These are phyloP conservation scores for Ceratosolen solmsi DNA, from an alignment of 1,140 invertebrate species.

Conservation along the genomic window DNA sequence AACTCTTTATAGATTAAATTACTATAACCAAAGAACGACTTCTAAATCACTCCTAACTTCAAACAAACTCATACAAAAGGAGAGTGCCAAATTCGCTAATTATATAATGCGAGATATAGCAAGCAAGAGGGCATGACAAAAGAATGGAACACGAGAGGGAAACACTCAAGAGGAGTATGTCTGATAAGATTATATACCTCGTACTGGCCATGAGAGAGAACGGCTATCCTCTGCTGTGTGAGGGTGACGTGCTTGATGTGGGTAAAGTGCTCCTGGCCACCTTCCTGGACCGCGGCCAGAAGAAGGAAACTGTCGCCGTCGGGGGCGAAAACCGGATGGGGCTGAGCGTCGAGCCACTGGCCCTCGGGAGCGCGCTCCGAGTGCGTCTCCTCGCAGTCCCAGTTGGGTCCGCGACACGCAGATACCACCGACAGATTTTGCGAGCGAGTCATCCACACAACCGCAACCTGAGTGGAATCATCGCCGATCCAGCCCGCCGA, in stretches of 20 bases:
- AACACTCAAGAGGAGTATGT: background rate
- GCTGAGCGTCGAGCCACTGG: constrained; percentile 89
- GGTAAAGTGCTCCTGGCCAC: constrained; percentile 85
- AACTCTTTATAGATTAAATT: too few relatives aligned
- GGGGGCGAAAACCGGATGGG: constrained; percentile 86
- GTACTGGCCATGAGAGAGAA: constrained; percentile 89
- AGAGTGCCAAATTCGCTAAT: too few relatives aligned
- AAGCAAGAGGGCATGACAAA: background rate
- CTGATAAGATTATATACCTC: constrained; percentile 76
- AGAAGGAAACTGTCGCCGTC: constrained; percentile 89
- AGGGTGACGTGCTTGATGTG: constrained; percentile 91
- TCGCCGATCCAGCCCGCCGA: constrained; percentile 90
- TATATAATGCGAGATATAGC: background rate
- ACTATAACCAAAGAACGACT: too few relatives aligned
- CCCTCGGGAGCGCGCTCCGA: constrained; percentile 85
- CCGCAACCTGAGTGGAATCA: constrained; percentile 82
- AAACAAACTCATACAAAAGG: too few relatives aligned
- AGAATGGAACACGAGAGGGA: background rate
- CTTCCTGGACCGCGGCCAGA: constrained; percentile 87
- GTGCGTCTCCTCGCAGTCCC: constrained; percentile 89
- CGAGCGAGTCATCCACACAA: constrained; percentile 92
- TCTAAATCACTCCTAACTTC: too few relatives aligned
- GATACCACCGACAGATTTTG: constrained; percentile 90
- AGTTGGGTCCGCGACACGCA: constrained; percentile 83
- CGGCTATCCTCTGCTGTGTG: constrained; percentile 86